Conservation (phyloP, 2,888 invertebrate genomes). For the Acanthopleura granulata region DNA sequence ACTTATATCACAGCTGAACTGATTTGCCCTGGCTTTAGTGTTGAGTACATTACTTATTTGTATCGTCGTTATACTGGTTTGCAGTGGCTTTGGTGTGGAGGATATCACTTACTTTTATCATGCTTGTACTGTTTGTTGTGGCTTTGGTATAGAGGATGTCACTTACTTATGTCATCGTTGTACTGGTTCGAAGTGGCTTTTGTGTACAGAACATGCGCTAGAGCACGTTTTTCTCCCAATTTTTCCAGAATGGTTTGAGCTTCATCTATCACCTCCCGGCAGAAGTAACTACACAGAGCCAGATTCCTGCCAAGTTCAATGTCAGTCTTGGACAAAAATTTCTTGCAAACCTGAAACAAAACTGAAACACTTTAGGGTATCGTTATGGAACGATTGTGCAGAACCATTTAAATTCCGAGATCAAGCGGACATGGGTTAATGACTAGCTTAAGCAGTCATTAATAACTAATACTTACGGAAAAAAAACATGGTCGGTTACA, state of each 20-base stretch:
- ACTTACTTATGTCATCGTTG: slow-evolving; percentile 38
- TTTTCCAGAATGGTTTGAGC: slow-evolving; percentile 34
- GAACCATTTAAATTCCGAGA: too few species aligned
- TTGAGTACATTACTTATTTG: slow-evolving; percentile 31
- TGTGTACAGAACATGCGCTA: slow-evolving; percentile 40
- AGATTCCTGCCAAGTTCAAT: slow-evolving; percentile 35
- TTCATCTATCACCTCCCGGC: slow-evolving; percentile 26
- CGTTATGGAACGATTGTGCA: too few species aligned
- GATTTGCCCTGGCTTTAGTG: too few species aligned
- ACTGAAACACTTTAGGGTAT: neutral
- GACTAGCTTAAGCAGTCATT: too few species aligned
- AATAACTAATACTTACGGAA: too few species aligned
- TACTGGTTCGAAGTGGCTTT: slow-evolving; percentile 44
- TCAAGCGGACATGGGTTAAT: too few species aligned
- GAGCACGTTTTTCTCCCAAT: slow-evolving; percentile 35
- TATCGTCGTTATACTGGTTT: neutral
- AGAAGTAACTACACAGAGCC: slow-evolving; percentile 40
- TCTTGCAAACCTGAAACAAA: slow-evolving; percentile 28
- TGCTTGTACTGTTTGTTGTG: too few species aligned
- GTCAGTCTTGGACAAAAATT: slow-evolving; percentile 26
- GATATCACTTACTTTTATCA: slow-evolving; percentile 22
- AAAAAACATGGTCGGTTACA: too few species aligned
- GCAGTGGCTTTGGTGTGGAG: slow-evolving; percentile 42
- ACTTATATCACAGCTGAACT: too few species aligned
- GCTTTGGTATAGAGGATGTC: too few species aligned